Base-by-base conservation (phyloP, 2,888 invertebrate species). In the Sinotaia quadrata region DNA sequence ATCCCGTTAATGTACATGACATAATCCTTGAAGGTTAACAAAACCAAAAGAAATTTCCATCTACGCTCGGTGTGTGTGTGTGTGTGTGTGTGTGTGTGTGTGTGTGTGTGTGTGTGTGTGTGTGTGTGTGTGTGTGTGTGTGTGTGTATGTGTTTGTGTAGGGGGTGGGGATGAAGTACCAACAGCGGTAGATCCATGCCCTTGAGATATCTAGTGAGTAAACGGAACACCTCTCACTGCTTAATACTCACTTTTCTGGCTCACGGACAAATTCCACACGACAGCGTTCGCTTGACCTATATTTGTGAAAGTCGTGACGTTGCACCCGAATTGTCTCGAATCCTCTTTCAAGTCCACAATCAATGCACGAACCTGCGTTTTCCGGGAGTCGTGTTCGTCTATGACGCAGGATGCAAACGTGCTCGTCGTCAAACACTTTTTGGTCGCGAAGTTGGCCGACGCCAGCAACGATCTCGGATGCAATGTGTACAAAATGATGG, bases 301-400 rank as follows among this genome's bases (percentile, higher is more conserved):
- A 24, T 1, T 24, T 2, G 24, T 7, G 47, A 47, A 47, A 18
- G 47, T 18, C 4, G 65, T 56, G 41, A 54, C 8, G 56, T 65
- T 65, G 18, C 65, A 65, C 31, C 54, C 63, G 44, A 44, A 65
- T 1, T 2, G 4, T 15, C 44, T 8, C 33, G 24, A 15, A 12
- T 52, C 65, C 21, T 52, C 37, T 4, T 12, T 31, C 56, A 65
- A n/a, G 33, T 56, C 65, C 27, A 54, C 54, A n/a, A 65, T 37
- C 41, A 65, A 29, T 12, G 33, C 37, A 31, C 54, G 18, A 31
- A 65, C 29, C 12, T 24, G 24, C 3, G 56, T 56, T 41, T 12
- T 4, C 2, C 54, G 37, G 31, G 10, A 4, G 33, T 31, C 29
- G 12, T 8, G 21, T 4, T 52, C n/a, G 54, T 36, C 27, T 12